These are phyloP conservation scores for Athene noctua DNA, from an alignment of 2,113 vertebrate genomes.

Conservation along the genomic window DNA sequence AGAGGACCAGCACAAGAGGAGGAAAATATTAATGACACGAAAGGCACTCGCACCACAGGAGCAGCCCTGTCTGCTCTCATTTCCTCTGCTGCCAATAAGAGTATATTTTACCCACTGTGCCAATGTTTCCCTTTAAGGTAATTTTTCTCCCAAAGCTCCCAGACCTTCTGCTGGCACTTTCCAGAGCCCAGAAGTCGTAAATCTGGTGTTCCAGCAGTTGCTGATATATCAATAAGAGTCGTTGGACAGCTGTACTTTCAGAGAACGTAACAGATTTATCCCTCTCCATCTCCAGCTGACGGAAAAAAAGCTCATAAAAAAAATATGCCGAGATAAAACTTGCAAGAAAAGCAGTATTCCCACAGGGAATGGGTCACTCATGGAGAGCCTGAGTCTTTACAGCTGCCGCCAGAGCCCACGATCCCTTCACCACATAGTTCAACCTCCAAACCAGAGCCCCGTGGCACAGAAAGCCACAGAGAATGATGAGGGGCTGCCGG, in stretches of 20 bases:
- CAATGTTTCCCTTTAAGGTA: not conserved
- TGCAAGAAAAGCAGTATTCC: not conserved
- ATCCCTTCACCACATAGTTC: rapidly evolving
- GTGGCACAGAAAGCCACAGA: not conserved
- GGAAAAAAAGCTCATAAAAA: not conserved
- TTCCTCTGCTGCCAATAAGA: constrained; percentile 19
- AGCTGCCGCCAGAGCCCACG: not conserved
- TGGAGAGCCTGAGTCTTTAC: not conserved
- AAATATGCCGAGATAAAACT: not conserved
- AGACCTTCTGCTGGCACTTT: constrained; percentile 49
- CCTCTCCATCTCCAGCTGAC: constrained; percentile 3
- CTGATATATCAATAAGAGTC: constrained; percentile 45
- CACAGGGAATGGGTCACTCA: not conserved
- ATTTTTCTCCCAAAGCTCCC: constrained; percentile 47
- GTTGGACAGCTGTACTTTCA: not conserved
- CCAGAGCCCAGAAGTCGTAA: constrained; percentile 20
- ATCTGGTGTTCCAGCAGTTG: constrained; percentile 52
- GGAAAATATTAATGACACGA: not conserved
- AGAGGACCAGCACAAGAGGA: not conserved
- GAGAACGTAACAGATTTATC: constrained; percentile 8
- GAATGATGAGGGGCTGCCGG: not conserved
- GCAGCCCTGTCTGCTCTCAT: constrained; percentile 29
- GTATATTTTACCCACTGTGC: not conserved
- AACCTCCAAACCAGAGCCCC: not conserved
- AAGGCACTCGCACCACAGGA: not conserved